phyloP scores from a whole-genome alignment of 2,888 invertebrate genomes.

The Sialis lutaria region DNA sequence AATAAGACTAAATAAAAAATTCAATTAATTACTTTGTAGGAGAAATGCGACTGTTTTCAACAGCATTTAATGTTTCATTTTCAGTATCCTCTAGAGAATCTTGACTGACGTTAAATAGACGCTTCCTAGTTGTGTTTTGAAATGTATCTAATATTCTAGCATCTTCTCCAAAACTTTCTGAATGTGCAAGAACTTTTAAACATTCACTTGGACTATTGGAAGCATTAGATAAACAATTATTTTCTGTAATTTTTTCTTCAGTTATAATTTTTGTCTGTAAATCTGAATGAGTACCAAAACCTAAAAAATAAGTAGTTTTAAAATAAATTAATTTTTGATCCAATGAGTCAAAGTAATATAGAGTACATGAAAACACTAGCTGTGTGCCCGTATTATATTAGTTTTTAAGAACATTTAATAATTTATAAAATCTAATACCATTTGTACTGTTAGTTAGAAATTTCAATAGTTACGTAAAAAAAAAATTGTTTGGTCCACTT shows the following conservation, averaged over 20 bases:
- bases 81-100: constrained; percentile 28
- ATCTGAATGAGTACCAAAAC: neutral
- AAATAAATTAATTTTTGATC: no score
- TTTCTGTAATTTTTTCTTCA: no score
- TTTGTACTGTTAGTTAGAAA: no score
- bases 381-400: neutral
- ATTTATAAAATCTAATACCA: no score
- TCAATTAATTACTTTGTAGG: constrained; percentile 31
- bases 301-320: neutral
- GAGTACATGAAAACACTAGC: neutral
- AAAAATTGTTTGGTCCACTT: no score
- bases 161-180: constrained; percentile 66
- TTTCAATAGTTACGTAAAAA: no score
- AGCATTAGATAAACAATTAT: constrained; percentile 8
- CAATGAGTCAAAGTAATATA: neutral
- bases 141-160: constrained; percentile 56
- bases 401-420: neutral
- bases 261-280: constrained; percentile 14
- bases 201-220: constrained; percentile 43
- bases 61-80: constrained; percentile 12
- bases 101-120: constrained; percentile 37
- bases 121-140: constrained; percentile 32
- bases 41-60: constrained; percentile 25
- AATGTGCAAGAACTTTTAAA: constrained; percentile 38
- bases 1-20: neutral